Percentiles rank a stretch among this genome's conserved stretches.
Evolutionary conservation across 2,797 vertebrate species (phyloP).

Genomic region (Enteromius trimaculatus): DNA sequence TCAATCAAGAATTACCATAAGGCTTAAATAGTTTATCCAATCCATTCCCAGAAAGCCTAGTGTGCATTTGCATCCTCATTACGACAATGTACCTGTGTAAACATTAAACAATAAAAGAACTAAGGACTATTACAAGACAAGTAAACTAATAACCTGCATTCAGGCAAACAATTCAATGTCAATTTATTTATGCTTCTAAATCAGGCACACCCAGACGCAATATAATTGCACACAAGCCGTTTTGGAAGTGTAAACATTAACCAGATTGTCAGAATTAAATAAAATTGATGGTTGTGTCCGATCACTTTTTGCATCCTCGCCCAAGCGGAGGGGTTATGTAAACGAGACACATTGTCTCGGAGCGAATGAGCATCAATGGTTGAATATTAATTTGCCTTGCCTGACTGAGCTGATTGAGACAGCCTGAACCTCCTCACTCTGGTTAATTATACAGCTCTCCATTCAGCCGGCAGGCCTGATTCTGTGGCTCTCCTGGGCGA

Average conservation of each 20-base stretch:
- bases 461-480: constrained; percentile 64
- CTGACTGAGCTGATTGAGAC: constrained; percentile 61
- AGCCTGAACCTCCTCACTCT: constrained; percentile 58
- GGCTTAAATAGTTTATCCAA: constrained; percentile 33
- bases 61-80: constrained; percentile 12
- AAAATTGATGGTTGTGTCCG: constrained; percentile 61
- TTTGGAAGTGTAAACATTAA: constrained; percentile 42
- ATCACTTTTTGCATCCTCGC: constrained; percentile 47
- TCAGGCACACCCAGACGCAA: constrained; percentile 6
- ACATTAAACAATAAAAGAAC: constrained; percentile 35
- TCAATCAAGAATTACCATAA: constrained; percentile 19
- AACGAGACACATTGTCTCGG: constrained; percentile 52
- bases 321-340: constrained; percentile 55
- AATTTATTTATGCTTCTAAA: constrained; percentile 12
- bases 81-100: constrained; percentile 19
- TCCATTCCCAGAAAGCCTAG: constrained; percentile 21
- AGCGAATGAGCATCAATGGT: constrained; percentile 34
- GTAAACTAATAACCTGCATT: constrained; percentile 28
- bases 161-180: constrained; percentile 35
- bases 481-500: constrained; percentile 55
- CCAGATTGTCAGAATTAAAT: constrained; percentile 43
- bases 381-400: constrained; percentile 68
- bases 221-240: constrained; percentile 23
- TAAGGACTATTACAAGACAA: constrained; percentile 17
- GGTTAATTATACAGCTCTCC: constrained; percentile 67